phyloP scores from a whole-genome alignment of 1,140 invertebrate species.

The Ptiloglossa arizonensis region DNA sequence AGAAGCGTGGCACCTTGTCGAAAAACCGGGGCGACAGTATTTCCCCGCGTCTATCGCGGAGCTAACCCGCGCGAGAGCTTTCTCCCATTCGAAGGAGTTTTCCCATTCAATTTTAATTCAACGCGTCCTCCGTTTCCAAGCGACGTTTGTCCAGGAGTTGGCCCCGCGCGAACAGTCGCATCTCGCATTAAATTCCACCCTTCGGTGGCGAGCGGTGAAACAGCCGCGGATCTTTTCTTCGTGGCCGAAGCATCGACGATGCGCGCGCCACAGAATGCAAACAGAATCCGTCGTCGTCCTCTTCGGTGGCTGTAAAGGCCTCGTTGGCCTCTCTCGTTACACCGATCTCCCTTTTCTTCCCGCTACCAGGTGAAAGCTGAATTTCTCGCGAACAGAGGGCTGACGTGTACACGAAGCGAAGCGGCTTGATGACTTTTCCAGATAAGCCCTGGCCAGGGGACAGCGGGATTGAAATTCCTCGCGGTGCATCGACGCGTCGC shows the following conservation, averaged over 20 bases:
- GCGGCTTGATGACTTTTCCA: conserved; percentile 32
- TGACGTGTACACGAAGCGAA: conserved; percentile 21
- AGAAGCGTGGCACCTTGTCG: too few species aligned
- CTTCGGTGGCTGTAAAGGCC: not conserved
- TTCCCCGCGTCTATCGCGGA: not conserved
- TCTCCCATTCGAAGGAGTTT: not conserved
- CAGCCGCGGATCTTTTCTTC: not conserved
- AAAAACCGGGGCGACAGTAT: not conserved
- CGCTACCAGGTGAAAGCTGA: conserved; percentile 16
- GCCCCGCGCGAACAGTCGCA: too few species aligned
- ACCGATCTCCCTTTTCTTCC: not conserved
- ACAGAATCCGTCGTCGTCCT: conserved; percentile 1
- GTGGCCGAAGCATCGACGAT: not conserved
- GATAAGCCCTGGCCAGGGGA: conserved; percentile 18
- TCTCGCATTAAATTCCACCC: not conserved
- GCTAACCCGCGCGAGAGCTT: not conserved
- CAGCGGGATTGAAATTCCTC: conserved; percentile 32
- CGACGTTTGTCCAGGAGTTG: too few species aligned
- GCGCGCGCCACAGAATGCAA: not conserved
- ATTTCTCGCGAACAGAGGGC: conserved; percentile 23
- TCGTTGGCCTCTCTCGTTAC: not conserved
- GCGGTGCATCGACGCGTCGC: conserved; percentile 11
- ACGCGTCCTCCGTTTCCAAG: not conserved
- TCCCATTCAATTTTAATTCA: conserved; percentile 27
- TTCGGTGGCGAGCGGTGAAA: not conserved